Evolutionary conservation across 2,797 vertebrate genomes (phyloP).

Genomic region (Xenops minutus): DNA sequence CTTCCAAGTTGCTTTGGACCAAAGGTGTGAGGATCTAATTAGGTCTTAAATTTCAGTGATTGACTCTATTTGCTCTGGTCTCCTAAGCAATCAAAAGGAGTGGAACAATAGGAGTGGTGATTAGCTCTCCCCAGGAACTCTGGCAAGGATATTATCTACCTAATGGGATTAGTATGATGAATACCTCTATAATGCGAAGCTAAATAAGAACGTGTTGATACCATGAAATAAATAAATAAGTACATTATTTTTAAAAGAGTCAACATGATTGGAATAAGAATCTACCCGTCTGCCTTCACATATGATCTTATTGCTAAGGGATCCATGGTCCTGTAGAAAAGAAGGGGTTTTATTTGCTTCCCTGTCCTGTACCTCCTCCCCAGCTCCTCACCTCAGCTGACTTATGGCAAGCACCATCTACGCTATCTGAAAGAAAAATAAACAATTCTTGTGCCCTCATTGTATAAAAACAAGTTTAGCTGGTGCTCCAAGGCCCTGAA

Average conservation of each 20-base stretch:
- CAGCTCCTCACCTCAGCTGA: neutral
- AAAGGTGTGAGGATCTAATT: constrained; percentile 24
- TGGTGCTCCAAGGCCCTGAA: neutral
- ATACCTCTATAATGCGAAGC: neutral
- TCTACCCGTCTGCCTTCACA: neutral
- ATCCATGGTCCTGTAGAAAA: neutral
- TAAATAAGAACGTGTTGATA: neutral
- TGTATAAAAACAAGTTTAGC: neutral
- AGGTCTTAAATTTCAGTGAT: neutral
- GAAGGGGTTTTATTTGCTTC: neutral
- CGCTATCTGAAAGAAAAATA: neutral
- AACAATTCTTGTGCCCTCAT: neutral
- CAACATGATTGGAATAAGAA: neutral
- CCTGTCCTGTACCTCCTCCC: neutral
- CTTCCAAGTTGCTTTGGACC: neutral
- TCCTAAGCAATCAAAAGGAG: neutral
- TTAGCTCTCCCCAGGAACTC: neutral
- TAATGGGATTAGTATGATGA: neutral
- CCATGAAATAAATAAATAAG: neutral
- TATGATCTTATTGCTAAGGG: neutral
- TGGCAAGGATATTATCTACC: neutral
- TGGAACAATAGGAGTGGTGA: neutral
- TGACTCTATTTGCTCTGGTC: neutral
- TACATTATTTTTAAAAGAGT: neutral
- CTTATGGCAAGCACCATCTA: neutral